Percentiles rank a stretch among this genome's conserved stretches.
These are phyloP conservation scores for Apis mellifera DNA, from an alignment of 1,140 invertebrate species.

Conservation along the genomic window Amel_HAv3.1 CM009944.2:5958001-5958500, in stretches of 20 bases:
- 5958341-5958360: neutral
- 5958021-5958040: slow-evolving; percentile 8
- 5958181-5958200: neutral
- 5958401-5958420: too few species aligned
- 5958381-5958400: too few species aligned
- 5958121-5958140: slow-evolving; percentile 26
- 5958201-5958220: slow-evolving; percentile 2
- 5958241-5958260: neutral
- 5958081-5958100: neutral
- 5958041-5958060: neutral
- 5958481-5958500: too few species aligned
- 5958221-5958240: neutral
- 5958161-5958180: neutral
- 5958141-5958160: slow-evolving; percentile 2
- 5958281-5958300: neutral
- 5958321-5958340: neutral
- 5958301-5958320: neutral
- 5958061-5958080: too few species aligned
- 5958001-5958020: slow-evolving; percentile 2
- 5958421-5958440: too few species aligned
- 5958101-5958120: slow-evolving; percentile 19
- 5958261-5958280: neutral
- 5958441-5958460: too few species aligned
- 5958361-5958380: too few species aligned
- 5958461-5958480: too few species aligned